Evolutionary conservation across 2,888 invertebrate genomes (phyloP).

Genomic region (Spicauda simplicius): DNA sequence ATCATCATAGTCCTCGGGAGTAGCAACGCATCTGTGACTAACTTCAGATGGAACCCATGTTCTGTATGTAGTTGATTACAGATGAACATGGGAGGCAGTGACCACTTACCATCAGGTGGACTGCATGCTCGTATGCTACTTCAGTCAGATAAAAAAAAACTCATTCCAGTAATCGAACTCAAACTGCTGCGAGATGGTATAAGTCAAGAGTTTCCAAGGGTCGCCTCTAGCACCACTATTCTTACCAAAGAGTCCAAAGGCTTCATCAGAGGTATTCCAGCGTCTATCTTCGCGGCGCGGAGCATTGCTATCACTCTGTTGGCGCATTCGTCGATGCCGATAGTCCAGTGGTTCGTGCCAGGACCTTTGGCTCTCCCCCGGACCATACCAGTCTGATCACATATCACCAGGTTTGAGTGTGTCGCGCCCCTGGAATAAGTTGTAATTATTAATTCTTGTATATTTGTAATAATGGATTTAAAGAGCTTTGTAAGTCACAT

Average conservation of each 20-base stretch:
- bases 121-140: too few relatives aligned
- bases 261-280: constrained; percentile 83
- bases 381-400: constrained; percentile 89
- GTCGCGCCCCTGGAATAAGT: constrained; percentile 91
- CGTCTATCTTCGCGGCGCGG: constrained; percentile 85
- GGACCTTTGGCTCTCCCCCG: constrained; percentile 88
- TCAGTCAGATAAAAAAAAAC: too few relatives aligned
- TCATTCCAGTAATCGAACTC: too few relatives aligned
- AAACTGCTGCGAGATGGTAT: too few relatives aligned
- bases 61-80: too few relatives aligned
- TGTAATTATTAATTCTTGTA: not conserved
- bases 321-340: constrained; percentile 93
- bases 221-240: not conserved
- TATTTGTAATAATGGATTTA: not conserved
- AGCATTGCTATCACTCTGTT: constrained; percentile 91
- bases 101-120: too few relatives aligned
- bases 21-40: too few relatives aligned
- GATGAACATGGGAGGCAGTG: too few relatives aligned
- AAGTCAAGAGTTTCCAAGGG: not conserved
- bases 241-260: constrained; percentile 89
- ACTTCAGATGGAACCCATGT: too few relatives aligned
- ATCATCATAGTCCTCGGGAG: too few relatives aligned
- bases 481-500: not conserved
- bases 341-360: constrained; percentile 92
- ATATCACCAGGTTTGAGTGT: constrained; percentile 91